Evolutionary conservation across 1,140 invertebrate genomes (phyloP), one percentile per base, ranked within the genome.

Genomic region (Belonocnema kinseyi): DNA sequence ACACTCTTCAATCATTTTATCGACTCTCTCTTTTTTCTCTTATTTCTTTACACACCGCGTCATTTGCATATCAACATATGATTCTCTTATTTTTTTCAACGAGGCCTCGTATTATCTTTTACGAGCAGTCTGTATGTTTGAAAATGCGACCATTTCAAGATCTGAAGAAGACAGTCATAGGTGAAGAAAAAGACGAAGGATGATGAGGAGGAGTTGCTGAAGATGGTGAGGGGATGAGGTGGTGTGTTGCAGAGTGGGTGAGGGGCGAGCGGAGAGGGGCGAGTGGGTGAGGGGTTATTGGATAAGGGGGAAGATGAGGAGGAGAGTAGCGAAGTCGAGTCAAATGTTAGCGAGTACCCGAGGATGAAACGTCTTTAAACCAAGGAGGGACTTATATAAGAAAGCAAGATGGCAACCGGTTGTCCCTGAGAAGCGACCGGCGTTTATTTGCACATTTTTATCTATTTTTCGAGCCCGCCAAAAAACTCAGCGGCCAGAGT

Each of bases 371-470:
- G 87, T 87, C 87, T 89, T 88, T 85, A 85, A 89, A 88, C 85
- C 80, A 82, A 77, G 83, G 86, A 87, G 88, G 88, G 86, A 89
- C 90, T 91, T 91, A 90, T 90, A 90, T 90, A 91, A 90, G 89
- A 91, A 90, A 90, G 88, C 89, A 91, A 90, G 89, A 91, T 90
- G 88, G 88, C 88, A 90, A 90, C 90, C 89, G 89, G 89, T 91
- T 91, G 89, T 90, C 89, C 89, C 89, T 90, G 89, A 90, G 88
- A 86, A 85, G 84, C 85, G 85, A 85, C 86, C 87, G 83, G 81
- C 87, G 86, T 90, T 90, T 90, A 90, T 90, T 90, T 90, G 89
- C 86, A 85, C 88, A 90, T 91, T 90, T 90, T 90, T 91, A 90
- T 90, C 87, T 90, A 90, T 91, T 91, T 91, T 91, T 90, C 88